phyloP scores from a whole-genome alignment of 2,797 vertebrate genomes.

The Phylloscopus collybita region DNA sequence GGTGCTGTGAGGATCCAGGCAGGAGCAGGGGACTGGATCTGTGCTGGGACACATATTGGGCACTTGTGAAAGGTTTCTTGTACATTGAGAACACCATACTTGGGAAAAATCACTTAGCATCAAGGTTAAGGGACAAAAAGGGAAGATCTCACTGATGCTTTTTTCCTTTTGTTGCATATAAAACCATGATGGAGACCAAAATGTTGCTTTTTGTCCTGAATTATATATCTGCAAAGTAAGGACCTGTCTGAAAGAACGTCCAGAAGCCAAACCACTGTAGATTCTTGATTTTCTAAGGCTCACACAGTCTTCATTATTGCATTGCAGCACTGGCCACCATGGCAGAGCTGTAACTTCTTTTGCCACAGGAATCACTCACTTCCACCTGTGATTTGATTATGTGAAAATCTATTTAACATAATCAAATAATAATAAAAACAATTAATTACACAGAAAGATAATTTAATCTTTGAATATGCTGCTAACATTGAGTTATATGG shows the following conservation, averaged over 20 bases:
- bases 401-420: conserved; percentile 8
- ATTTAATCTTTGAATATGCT: conserved; percentile 17
- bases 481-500: neutral
- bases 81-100: neutral
- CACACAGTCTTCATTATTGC: neutral
- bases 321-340: neutral
- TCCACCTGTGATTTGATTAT: neutral
- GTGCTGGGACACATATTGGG: neutral
- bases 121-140: neutral
- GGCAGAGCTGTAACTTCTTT: neutral
- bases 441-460: conserved; percentile 15
- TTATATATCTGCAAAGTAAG: neutral
- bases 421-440: neutral
- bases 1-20: neutral
- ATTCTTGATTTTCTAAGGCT: conserved; percentile 20
- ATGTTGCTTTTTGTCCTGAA: neutral
- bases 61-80: neutral
- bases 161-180: neutral
- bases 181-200: neutral
- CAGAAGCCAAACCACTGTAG: conserved; percentile 7
- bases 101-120: neutral
- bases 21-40: neutral
- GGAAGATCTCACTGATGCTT: neutral
- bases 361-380: neutral
- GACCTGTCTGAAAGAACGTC: neutral